Evolutionary conservation across 1,140 invertebrate species (phyloP).

Genomic region (Campoletis sonorensis): DNA sequence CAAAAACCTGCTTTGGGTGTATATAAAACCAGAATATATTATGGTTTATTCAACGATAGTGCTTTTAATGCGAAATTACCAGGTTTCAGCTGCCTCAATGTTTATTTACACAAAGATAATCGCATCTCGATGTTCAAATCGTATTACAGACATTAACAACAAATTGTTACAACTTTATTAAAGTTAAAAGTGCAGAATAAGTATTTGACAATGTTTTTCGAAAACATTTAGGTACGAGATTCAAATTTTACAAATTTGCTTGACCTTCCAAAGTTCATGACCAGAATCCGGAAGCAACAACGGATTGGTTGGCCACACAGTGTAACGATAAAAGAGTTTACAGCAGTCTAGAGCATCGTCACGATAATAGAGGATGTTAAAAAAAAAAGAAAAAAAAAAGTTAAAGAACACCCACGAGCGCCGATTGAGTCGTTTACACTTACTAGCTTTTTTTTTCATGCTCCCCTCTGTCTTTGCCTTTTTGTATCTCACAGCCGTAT

Average conservation of each 20-base stretch:
- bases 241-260: too few species aligned
- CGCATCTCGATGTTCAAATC: too few species aligned
- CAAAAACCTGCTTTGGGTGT: background rate
- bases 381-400: background rate
- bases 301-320: background rate
- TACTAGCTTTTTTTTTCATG: slow-evolving; percentile 24
- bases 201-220: too few species aligned
- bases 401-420: slow-evolving; percentile 11
- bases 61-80: too few species aligned
- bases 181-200: too few species aligned
- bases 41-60: background rate
- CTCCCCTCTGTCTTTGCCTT: slow-evolving; percentile 20
- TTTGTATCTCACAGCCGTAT: slow-evolving; percentile 9
- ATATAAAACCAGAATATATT: background rate
- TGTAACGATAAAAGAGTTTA: background rate
- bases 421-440: slow-evolving; percentile 57
- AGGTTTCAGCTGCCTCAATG: background rate
- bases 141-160: too few species aligned
- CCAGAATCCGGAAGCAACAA: too few species aligned
- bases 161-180: background rate
- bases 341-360: background rate
- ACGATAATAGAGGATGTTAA: background rate
- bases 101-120: too few species aligned
- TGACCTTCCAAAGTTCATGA: too few species aligned
- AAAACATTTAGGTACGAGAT: too few species aligned